Evolutionary conservation across 1,140 invertebrate species (phyloP), one percentile per base, ranked within the genome.

Genomic region (Drosophila watanabei): DNA sequence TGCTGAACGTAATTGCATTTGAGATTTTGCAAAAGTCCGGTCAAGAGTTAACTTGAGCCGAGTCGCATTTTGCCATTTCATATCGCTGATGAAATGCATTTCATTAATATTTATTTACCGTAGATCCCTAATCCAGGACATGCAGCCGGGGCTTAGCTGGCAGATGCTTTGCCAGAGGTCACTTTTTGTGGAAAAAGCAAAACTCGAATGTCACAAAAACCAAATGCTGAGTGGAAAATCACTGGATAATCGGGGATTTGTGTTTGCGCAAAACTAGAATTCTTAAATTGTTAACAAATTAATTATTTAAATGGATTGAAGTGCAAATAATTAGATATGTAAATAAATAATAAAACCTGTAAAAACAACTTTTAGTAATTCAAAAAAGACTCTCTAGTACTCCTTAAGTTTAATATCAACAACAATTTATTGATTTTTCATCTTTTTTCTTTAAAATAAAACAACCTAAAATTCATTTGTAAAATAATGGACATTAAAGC

Each of bases 91-190:
- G 75, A 82, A 82, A 69, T 79, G 80, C 80, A 79, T 61, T 82
- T 82, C 80, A 83, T 83, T 64, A 83, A 79, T 83, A 83, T 79
- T 83, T 79, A 82, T 64, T 68, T 76, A 60, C 59, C 70, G 2
- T 5, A 30, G 58, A 30, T 35, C 14, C 10, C 30, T 30, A 48
- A 37, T 48, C 30, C 46, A 30, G 18, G 48, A 48, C 57, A 57
- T 39, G 16, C 37, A 58, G 14, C n/a, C 6, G 32, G 41, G 39
- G 39, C 33, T 65, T 37, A 43, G 43, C 51, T 32, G 18, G 14
- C 8, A 49, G 24, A 49, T 48, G 39, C n/a, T 16, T 11, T 51
- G 49, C 28, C 43, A 8, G 9, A 30, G 37, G n/a, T 4, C 39
- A 20, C 33, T 51, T 64, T 52, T 52, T 64, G 37, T 35, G 5